Conservation (phyloP, 2,888 invertebrate species). For the Xiphydria camelus region DNA sequence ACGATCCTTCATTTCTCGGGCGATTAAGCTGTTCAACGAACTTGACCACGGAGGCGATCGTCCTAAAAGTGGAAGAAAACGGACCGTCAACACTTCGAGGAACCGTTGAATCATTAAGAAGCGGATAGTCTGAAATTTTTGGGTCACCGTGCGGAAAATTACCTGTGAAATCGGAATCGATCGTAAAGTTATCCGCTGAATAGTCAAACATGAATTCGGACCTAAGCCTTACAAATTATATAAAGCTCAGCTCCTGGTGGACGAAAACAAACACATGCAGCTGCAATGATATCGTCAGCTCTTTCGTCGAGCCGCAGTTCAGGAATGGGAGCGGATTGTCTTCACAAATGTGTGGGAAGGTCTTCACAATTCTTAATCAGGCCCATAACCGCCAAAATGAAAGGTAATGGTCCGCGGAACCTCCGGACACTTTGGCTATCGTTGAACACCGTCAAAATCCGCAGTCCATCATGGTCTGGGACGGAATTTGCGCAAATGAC, state of each 20-base stretch:
- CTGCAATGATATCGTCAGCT: conserved; percentile 1
- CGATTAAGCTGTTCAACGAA: too few species aligned
- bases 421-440: background rate
- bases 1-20: too few species aligned
- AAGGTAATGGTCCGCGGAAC: background rate
- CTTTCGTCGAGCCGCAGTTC: background rate
- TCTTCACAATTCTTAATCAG: conserved; percentile 5
- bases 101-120: conserved; percentile 7
- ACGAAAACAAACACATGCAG: too few species aligned
- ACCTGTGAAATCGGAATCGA: conserved; percentile 1
- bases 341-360: too few species aligned
- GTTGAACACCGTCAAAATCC: background rate
- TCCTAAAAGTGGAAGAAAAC: conserved; percentile 4
- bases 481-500: background rate
- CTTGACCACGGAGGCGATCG: conserved; percentile 4
- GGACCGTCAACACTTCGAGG: conserved; percentile 4
- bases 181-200: conserved; percentile 2
- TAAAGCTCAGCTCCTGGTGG: background rate
- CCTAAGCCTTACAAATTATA: background rate
- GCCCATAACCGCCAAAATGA: conserved; percentile 4
- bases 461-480: conserved; percentile 3
- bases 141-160: conserved; percentile 2
- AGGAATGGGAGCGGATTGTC: background rate
- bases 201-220: conserved; percentile 6
- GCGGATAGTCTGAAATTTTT: background rate